Evolutionary conservation across 1,140 invertebrate species (phyloP).

Genomic region (Drosophila pachea): DNA sequence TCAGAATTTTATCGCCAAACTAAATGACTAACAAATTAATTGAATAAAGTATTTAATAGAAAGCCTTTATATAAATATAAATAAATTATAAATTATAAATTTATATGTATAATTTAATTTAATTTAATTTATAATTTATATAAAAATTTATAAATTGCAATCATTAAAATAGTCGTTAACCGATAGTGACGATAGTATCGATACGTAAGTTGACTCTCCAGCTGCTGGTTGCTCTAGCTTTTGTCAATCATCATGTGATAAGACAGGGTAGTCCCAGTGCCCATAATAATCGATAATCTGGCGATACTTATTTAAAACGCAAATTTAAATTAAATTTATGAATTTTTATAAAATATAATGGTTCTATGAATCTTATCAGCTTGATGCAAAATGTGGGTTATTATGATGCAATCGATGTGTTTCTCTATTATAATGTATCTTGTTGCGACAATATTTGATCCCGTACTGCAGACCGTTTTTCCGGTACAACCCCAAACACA

Average conservation of each 20-base stretch:
- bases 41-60: no score
- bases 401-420: background rate
- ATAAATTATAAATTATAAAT: no score
- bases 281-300: background rate
- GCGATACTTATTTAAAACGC: background rate
- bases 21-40: no score
- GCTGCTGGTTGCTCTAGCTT: background rate
- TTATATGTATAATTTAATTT: no score
- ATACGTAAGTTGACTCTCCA: no score
- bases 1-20: no score
- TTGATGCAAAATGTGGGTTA: background rate
- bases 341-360: conserved; percentile 17
- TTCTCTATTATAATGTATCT: background rate
- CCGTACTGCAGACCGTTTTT: background rate
- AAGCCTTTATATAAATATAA: no score
- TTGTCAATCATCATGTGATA: background rate
- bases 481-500: background rate
- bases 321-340: conserved; percentile 3
- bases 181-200: no score
- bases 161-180: no score
- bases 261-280: background rate
- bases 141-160: no score
- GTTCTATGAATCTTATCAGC: conserved; percentile 2
- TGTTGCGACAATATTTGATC: background rate
- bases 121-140: no score